Evolutionary conservation across 2,113 vertebrate genomes (phyloP).

Genomic region (Alexandromys fortis): DNA sequence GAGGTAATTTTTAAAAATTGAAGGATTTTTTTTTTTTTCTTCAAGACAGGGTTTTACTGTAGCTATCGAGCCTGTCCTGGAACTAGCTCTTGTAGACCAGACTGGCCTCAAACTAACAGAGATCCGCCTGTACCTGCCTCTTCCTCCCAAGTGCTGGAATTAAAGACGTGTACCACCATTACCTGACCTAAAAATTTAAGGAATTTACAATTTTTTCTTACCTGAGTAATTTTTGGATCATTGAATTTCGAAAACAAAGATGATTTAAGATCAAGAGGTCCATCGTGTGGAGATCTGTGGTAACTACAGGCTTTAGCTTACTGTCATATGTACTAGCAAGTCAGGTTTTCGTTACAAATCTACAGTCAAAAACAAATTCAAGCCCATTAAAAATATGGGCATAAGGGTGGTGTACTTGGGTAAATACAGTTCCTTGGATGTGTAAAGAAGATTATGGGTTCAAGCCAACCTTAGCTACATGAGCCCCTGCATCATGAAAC

Average conservation of each 20-base stretch:
- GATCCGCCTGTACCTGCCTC: no score
- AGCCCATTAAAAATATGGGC: not conserved
- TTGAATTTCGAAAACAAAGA: not conserved
- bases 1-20: not conserved
- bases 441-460: not conserved
- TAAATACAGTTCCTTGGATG: not conserved
- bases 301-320: slow-evolving; percentile 50
- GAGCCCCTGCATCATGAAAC: not conserved
- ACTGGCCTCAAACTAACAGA: no score
- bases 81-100: no score
- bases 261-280: slow-evolving; percentile 54
- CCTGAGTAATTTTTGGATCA: not conserved
- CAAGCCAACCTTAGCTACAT: not conserved
- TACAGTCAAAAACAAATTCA: not conserved
- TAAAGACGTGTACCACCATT: no score
- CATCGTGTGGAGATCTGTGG: slow-evolving; percentile 80
- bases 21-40: not conserved
- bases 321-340: not conserved
- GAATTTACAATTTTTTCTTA: slow-evolving; percentile 7
- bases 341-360: not conserved
- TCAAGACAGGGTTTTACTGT: no score
- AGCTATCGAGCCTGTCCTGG: no score
- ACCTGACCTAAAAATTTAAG: not conserved
- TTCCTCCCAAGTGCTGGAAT: no score
- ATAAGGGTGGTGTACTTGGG: not conserved